Evolutionary conservation across 2,888 invertebrate genomes (phyloP).

Genomic region (Odontocolon sp.): DNA sequence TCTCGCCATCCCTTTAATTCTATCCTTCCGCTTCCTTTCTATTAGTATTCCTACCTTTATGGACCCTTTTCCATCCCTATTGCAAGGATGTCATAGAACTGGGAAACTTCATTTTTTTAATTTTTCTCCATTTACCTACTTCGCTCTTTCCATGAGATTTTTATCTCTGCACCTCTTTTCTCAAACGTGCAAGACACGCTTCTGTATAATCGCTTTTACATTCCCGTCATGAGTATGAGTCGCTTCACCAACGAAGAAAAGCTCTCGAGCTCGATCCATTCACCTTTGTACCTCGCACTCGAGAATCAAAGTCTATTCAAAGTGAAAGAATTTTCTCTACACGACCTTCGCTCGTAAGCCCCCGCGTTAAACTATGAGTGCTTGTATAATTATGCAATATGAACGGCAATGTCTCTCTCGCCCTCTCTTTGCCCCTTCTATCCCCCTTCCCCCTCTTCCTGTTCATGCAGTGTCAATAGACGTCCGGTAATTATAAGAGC

Average conservation of each 20-base stretch:
- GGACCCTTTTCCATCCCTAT: no score
- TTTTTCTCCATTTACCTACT: no score
- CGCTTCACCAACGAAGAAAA: conserved; percentile 10
- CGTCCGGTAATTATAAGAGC: conserved; percentile 60
- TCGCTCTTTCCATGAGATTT: no score
- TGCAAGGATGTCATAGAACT: no score
- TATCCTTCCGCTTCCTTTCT: no score
- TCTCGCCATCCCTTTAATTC: no score
- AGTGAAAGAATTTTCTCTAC: conserved; percentile 39
- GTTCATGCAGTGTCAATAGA: conserved; percentile 49
- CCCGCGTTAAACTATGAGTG: not conserved
- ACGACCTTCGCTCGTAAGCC: conserved; percentile 24
- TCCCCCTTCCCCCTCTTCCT: not conserved
- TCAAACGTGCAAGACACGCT: no score
- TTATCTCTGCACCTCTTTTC: no score
- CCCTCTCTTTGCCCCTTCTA: not conserved
- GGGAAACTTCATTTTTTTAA: no score
- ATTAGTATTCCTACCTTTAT: no score
- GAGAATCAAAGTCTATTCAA: conserved; percentile 23
- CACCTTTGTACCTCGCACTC: not conserved
- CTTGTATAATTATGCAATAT: conserved; percentile 48
- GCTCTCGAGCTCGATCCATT: conserved; percentile 1
- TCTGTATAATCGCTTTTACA: no score
- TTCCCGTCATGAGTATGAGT: no score
- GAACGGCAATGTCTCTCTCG: conserved; percentile 28